Percentiles rank a stretch among this genome's conserved stretches.
Conservation (phyloP, 2,888 invertebrate species). For the Chloroclystis v-ata region DNA sequence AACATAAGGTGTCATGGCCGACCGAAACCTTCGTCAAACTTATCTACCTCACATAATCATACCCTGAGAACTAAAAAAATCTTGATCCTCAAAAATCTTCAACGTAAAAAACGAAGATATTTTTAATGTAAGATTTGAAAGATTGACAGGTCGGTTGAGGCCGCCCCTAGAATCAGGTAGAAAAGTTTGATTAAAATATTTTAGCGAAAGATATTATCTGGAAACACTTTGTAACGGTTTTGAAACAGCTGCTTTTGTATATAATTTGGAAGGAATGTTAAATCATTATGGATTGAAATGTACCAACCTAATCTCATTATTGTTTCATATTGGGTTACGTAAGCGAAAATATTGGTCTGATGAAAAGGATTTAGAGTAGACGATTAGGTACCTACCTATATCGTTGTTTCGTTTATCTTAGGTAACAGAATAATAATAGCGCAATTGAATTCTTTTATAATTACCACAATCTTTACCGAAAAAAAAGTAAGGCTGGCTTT, state of each 20-base stretch:
- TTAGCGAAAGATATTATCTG: constrained; percentile 66
- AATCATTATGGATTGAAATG: too few relatives aligned
- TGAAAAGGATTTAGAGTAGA: too few relatives aligned
- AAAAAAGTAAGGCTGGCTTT: too few relatives aligned
- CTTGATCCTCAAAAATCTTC: constrained; percentile 61
- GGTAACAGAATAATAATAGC: too few relatives aligned
- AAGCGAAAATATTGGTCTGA: too few relatives aligned
- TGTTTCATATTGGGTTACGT: too few relatives aligned
- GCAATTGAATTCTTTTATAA: too few relatives aligned
- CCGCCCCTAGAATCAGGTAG: constrained; percentile 64
- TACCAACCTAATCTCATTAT: too few relatives aligned
- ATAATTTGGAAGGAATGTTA: neutral
- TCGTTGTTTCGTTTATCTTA: too few relatives aligned
- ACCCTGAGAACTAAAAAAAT: constrained; percentile 52
- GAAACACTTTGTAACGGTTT: constrained; percentile 18
- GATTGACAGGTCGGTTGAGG: constrained; percentile 74
- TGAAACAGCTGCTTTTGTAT: constrained; percentile 7
- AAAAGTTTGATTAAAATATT: constrained; percentile 74
- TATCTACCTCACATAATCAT: constrained; percentile 74
- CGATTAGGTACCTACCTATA: too few relatives aligned
- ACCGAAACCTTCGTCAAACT: constrained; percentile 74
- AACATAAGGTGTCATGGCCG: constrained; percentile 39
- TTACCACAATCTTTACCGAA: too few relatives aligned
- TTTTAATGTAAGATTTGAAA: constrained; percentile 76
- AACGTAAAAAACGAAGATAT: constrained; percentile 68